A percentile compares a stretch with the other conserved stretches of the same genome.
phyloP scores from a whole-genome alignment of 2,113 vertebrate species.

The Thalassarche chlororhynchos region DNA sequence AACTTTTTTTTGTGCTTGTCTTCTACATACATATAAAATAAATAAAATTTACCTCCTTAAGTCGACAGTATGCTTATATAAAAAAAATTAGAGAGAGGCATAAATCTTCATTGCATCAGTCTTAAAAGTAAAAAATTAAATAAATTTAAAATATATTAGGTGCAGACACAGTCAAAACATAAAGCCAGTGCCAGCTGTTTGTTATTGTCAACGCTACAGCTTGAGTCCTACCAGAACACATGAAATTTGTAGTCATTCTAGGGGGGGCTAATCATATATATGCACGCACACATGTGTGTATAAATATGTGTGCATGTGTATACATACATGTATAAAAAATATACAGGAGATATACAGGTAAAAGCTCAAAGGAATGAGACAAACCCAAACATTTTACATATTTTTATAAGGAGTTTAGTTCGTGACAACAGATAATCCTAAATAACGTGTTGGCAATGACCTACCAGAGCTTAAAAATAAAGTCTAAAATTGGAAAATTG shows the following conservation, averaged over 20 bases:
- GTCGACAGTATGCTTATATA: neutral
- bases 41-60: neutral
- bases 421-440: neutral
- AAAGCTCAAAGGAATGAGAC: neutral
- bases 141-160: neutral
- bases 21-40: neutral
- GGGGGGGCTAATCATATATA: neutral
- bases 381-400: accelerated
- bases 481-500: neutral
- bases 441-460: accelerated
- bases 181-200: neutral
- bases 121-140: neutral
- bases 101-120: neutral
- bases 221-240: neutral
- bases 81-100: neutral
- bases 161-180: neutral
- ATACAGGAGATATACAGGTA: neutral
- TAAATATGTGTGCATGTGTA: neutral
- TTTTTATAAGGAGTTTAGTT: neutral
- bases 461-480: neutral
- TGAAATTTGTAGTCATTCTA: neutral
- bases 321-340: neutral
- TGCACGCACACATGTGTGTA: accelerated
- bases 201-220: neutral
- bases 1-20: neutral